Evolutionary conservation across 2,113 vertebrate species (phyloP), one percentile per base, ranked within the genome.

Genomic region (Amazona guildingii): DNA sequence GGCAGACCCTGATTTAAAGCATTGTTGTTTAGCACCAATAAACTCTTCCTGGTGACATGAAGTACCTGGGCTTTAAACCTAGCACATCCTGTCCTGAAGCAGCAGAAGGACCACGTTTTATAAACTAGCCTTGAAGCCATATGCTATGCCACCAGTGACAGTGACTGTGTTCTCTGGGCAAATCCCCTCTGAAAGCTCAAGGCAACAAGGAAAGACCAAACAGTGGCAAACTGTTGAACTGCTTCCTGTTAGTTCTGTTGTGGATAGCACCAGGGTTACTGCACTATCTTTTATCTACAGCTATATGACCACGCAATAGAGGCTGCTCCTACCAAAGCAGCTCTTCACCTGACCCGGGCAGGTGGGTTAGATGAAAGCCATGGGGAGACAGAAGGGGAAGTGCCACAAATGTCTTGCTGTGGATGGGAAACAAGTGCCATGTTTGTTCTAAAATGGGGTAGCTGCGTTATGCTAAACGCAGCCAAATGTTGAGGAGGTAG

Each of bases 401-500:
- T 6, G 69, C 83, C 70, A 80, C 81, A 70, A 27, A 2, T 33
- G 61, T 8, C 79, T 80, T 27, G 63, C 59, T 13, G 28, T 28
- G 35, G 49, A 91, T 21, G n/a, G 49, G 85, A 80, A 52, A 52
- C 69, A 43, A 92, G 77, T 44, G 66, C 75, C 7, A 14, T 39
- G 76, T 67, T 94, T 80, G 29, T 78, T 39, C 62, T 83, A 75
- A 95, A 92, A 79, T 4, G 29, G 73, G 61, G 35, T 91, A 41
- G 78, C 68, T 43, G n/a, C 25, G 67, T 63, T 78, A 20, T 35
- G 87, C 88, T 83, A 87, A 95, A 94, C 91, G 44, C 74, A 88
- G 85, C 44, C 72, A 23, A 92, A 82, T 4, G 75, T 8, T 87
- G 94, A 86, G 93, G 85, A 81, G 89, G 74, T 43, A 90, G 86